These are phyloP conservation scores for Phymanthus crucifer DNA, from an alignment of 92 coral and sea anemone genomes.

Conservation along the genomic window DNA sequence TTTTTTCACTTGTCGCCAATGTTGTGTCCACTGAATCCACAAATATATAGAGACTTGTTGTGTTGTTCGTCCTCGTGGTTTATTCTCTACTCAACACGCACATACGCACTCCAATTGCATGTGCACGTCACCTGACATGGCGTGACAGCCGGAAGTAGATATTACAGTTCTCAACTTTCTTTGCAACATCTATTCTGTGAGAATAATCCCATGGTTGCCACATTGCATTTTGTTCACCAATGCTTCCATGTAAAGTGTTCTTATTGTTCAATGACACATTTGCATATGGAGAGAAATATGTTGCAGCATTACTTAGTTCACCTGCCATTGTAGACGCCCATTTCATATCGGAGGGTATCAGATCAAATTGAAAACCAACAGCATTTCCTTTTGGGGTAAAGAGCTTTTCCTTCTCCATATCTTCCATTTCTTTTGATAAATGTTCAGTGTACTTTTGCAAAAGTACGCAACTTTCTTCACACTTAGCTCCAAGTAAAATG, in stretches of 20 bases:
- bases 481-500: slow-evolving; percentile 56
- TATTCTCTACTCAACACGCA: too few relatives aligned
- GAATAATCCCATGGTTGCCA: slow-evolving; percentile 50
- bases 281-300: slow-evolving; percentile 42
- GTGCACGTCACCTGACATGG: too few relatives aligned
- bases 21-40: too few relatives aligned
- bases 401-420: slow-evolving; percentile 46
- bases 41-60: too few relatives aligned
- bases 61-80: too few relatives aligned
- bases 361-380: slow-evolving; percentile 37
- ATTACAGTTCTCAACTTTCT: slow-evolving; percentile 51
- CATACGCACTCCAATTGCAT: too few relatives aligned
- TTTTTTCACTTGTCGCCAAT: too few relatives aligned
- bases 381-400: slow-evolving; percentile 53
- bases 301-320: slow-evolving; percentile 44
- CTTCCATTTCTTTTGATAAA: slow-evolving; percentile 62
- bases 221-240: slow-evolving; percentile 14
- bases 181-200: slow-evolving; percentile 28
- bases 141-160: too few relatives aligned
- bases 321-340: slow-evolving; percentile 63
- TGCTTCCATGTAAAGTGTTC: slow-evolving; percentile 26
- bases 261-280: slow-evolving; percentile 32
- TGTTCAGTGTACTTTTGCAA: slow-evolving; percentile 50
- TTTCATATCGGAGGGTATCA: slow-evolving; percentile 60
- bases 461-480: slow-evolving; percentile 51